Percentiles rank a stretch among this genome's conserved stretches.
phyloP scores from a whole-genome alignment of 2,888 invertebrate genomes.

The Hyppa rectilinea region DNA sequence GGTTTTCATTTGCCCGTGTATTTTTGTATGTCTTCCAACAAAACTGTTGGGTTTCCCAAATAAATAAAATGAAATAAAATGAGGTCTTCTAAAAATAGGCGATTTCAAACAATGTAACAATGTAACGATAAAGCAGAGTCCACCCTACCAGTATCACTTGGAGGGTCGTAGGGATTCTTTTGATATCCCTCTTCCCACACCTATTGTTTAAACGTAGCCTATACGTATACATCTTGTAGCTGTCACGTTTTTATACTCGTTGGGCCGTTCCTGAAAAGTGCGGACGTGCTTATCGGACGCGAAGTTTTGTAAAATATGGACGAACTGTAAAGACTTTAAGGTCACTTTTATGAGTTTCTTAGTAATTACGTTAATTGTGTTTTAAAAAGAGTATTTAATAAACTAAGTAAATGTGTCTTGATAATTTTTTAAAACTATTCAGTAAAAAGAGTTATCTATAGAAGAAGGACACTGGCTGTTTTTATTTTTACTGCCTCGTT shows the following conservation, averaged over 20 bases:
- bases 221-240: constrained; percentile 9
- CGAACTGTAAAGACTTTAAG: constrained; percentile 38
- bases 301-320: constrained; percentile 57
- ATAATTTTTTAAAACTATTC: constrained; percentile 9
- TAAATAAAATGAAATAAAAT: too few species aligned
- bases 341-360: constrained; percentile 39
- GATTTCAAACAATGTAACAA: constrained; percentile 6
- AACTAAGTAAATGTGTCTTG: background rate
- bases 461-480: too few species aligned
- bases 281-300: constrained; percentile 9
- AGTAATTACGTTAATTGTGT: constrained; percentile 38
- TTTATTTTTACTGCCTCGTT: too few species aligned
- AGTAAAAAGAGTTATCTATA: constrained; percentile 2
- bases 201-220: constrained; percentile 43
- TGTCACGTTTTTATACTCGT: constrained; percentile 19
- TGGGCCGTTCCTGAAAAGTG: background rate
- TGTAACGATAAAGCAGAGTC: background rate
- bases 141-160: constrained; percentile 5
- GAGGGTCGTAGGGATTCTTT: constrained; percentile 44
- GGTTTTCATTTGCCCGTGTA: too few species aligned
- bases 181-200: constrained; percentile 47
- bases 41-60: too few species aligned
- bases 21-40: too few species aligned
- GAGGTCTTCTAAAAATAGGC: constrained; percentile 17
- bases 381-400: constrained; percentile 4